A percentile compares a stretch with the other conserved stretches of the same genome.
These are phyloP conservation scores for Drosophila pegasa DNA, from an alignment of 2,888 invertebrate genomes.

Conservation along the genomic window DNA sequence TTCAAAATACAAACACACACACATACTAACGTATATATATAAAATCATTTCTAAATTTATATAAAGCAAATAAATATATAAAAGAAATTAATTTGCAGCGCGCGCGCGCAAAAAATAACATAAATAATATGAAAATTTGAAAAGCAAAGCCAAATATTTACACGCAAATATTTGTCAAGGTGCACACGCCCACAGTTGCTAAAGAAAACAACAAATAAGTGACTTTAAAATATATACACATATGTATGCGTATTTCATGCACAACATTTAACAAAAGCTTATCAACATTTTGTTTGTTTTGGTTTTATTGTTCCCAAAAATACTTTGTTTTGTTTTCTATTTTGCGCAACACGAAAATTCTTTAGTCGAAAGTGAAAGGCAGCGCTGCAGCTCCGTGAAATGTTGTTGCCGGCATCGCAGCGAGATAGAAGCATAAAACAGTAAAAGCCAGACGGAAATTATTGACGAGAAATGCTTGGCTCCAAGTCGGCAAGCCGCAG, in stretches of 20 bases:
- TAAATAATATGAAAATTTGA: background rate
- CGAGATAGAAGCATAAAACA: conserved; percentile 24
- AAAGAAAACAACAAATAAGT: conserved; percentile 20
- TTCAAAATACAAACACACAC: conserved; percentile 14
- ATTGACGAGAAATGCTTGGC: conserved; percentile 33
- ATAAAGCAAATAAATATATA: conserved; percentile 49
- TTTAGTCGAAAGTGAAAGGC: conserved; percentile 74
- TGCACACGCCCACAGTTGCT: conserved; percentile 20
- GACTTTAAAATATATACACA: conserved; percentile 11
- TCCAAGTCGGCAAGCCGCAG: conserved; percentile 14
- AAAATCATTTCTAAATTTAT: conserved; percentile 78
- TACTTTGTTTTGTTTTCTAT: conserved; percentile 57
- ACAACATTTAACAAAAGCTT: conserved; percentile 16
- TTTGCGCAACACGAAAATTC: conserved; percentile 52
- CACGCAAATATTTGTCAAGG: conserved; percentile 14
- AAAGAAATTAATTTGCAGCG: conserved; percentile 48
- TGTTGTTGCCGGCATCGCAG: conserved; percentile 54
- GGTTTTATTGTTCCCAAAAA: conserved; percentile 28
- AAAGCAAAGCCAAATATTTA: conserved; percentile 29
- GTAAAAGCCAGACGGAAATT: conserved; percentile 9
- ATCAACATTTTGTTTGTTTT: conserved; percentile 20
- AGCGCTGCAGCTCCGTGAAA: conserved; percentile 41
- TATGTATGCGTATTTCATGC: background rate
- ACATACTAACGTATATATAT: conserved; percentile 13
- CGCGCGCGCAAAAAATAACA: conserved; percentile 18